Percentiles rank a stretch among this genome's conserved stretches.
Conservation (phyloP, 2,113 vertebrate genomes). For the Ceuthmochares aereus region DNA sequence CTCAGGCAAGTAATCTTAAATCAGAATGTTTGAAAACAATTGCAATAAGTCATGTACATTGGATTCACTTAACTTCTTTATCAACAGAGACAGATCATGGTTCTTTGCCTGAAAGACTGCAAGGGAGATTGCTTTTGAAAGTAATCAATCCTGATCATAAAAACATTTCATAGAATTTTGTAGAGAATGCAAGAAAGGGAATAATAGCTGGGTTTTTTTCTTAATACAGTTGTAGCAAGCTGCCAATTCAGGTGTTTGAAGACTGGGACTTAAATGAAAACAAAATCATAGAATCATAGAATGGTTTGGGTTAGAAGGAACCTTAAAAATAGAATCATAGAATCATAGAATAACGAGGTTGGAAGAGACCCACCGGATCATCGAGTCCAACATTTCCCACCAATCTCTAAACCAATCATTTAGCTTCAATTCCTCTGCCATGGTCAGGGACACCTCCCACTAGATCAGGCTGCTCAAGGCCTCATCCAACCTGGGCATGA, state of each 20-base stretch:
- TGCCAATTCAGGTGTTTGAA: background rate
- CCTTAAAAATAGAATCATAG: no score
- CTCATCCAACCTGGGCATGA: no score
- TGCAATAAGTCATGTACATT: background rate
- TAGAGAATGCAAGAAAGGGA: background rate
- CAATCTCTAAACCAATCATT: no score
- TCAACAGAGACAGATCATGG: background rate
- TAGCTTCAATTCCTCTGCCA: no score
- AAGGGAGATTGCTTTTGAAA: background rate
- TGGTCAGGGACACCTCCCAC: no score
- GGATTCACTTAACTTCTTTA: background rate
- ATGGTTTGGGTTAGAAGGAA: no score
- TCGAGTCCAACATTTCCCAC: no score
- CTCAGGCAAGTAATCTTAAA: background rate
- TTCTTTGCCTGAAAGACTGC: constrained; percentile 5
- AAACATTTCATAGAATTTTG: background rate
- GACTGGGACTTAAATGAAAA: constrained; percentile 16
- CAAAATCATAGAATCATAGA: background rate
- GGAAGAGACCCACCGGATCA: no score
- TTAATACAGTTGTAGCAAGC: background rate
- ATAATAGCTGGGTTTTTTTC: background rate
- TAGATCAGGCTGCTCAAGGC: no score
- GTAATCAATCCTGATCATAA: background rate
- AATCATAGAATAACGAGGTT: no score
- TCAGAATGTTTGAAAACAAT: background rate